A percentile compares a stretch with the other conserved stretches of the same genome.
phyloP scores from a whole-genome alignment of 2,888 invertebrate genomes.

The Lumbricus terrestris region DNA sequence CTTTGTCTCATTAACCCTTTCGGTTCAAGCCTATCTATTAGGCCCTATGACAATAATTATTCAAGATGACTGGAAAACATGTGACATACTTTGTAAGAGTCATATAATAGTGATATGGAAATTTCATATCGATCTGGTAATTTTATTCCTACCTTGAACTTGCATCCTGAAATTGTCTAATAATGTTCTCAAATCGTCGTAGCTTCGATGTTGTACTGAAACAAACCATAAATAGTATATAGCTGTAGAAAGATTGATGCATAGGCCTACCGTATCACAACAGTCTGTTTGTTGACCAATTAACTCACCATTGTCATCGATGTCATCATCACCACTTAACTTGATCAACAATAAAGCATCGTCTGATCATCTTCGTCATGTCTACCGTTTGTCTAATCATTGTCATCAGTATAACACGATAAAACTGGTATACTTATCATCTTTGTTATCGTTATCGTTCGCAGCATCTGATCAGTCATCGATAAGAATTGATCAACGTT shows the following conservation, averaged over 20 bases:
- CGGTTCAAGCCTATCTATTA: no score
- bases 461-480: no score
- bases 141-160: slow-evolving; percentile 19
- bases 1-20: no score
- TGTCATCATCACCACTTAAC: not conserved
- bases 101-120: not conserved
- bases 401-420: no score
- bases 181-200: slow-evolving; percentile 16
- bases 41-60: not conserved
- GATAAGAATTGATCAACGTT: no score
- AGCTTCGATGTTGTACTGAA: slow-evolving; percentile 20
- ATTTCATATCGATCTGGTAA: not conserved
- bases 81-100: not conserved
- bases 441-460: no score
- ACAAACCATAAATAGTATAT: not conserved
- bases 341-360: no score
- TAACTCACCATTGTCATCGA: not conserved
- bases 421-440: no score
- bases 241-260: not conserved
- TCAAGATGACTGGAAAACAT: not conserved
- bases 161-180: slow-evolving; percentile 10
- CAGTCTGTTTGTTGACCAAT: not conserved
- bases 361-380: no score
- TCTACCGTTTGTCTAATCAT: no score
- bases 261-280: no score